Evolutionary conservation across 2,888 invertebrate genomes (phyloP), one percentile per base, ranked within the genome.

Genomic region (Lypha dubia): DNA sequence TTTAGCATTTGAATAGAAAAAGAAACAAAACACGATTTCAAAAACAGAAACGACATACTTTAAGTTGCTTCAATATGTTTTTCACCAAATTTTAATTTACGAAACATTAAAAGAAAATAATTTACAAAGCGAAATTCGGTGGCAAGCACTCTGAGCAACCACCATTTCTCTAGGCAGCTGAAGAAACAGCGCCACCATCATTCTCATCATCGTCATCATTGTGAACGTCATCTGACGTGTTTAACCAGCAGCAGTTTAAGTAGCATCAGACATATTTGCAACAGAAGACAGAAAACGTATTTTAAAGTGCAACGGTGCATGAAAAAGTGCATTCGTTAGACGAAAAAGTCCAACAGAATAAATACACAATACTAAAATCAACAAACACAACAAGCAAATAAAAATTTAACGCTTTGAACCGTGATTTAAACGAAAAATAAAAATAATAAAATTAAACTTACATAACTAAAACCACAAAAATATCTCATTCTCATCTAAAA

Each of bases 251-350:
- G 84, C 84, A 68, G 68, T 84, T 81, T 70, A 81, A 81, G 81
- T 81, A 84, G 80, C 80, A 81, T 77, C 81, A 81, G 56, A 73
- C 81, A 77, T 71, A 76, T 84, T 81, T 81, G 81, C 84, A 81
- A 81, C 80, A 84, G 81, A 74, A 84, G 84, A 73, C 84, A 84
- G 84, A 71, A 81, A 81, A 84, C 77, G 73, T 79, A 81, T 74
- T 77, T 76, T 32, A 74, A 71, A 84, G 84, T 84, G 84, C 77
- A 84, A 70, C 84, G 84, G 84, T 84, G 84, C 84, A 84, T 84
- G 81, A 70, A 84, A 77, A 84, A 81, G 81, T 81, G 73, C 77
- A 84, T 79, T 80, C 22, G 79, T 75, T 71, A 76, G 76, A 83
- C 17, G 7, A 60, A 71, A 79, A 65, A 70, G 8, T 28, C 13